Conservation (phyloP, 37 sponge, comb jelly and placozoan species). For the Aphrocallistes beatrix region DNA sequence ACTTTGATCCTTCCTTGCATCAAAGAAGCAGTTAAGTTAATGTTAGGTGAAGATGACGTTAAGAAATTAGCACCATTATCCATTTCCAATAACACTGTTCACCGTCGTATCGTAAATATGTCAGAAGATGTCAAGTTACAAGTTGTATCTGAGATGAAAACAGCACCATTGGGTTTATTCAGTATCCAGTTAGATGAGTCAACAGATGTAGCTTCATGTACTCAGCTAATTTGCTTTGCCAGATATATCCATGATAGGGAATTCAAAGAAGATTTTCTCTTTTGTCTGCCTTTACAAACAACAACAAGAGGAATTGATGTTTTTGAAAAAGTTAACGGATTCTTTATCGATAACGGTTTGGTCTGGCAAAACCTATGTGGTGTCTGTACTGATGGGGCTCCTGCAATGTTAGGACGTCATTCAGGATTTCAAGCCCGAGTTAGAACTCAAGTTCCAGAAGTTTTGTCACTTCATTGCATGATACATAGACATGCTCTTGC, state of each 20-base stretch:
- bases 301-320: neutral
- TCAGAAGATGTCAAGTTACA: slow-evolving; percentile 20
- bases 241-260: neutral
- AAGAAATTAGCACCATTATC: neutral
- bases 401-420: slow-evolving; percentile 1
- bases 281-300: neutral
- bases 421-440: slow-evolving; percentile 10
- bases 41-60: neutral
- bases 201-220: neutral
- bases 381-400: slow-evolving; percentile 17
- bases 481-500: slow-evolving; percentile 19
- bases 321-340: neutral
- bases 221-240: slow-evolving; percentile 5
- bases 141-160: neutral
- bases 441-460: neutral
- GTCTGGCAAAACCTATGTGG: neutral
- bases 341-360: slow-evolving; percentile 6
- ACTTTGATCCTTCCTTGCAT: neutral
- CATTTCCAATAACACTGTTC: slow-evolving; percentile 5
- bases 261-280: slow-evolving; percentile 16
- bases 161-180: neutral
- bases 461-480: neutral
- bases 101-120: slow-evolving; percentile 13
- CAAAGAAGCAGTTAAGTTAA: neutral
- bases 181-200: slow-evolving; percentile 9